Conservation (phyloP, 2,888 invertebrate genomes). For the Alviniconcha strummeri region DNA sequence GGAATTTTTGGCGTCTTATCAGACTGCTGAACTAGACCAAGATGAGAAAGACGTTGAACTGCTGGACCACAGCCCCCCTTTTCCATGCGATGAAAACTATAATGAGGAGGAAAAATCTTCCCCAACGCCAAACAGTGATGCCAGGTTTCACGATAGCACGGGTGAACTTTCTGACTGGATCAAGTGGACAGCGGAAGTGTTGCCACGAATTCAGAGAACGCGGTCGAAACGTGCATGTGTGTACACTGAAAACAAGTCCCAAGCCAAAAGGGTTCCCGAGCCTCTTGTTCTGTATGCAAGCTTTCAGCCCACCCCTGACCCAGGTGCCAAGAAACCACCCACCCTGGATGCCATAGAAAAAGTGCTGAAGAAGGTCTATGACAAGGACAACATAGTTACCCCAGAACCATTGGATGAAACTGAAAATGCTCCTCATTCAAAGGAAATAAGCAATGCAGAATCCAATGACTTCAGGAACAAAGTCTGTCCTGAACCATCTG, state of each 20-base stretch:
- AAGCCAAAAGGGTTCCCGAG: slow-evolving; percentile 30
- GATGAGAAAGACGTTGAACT: slow-evolving; percentile 10
- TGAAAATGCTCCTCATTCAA: not conserved
- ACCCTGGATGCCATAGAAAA: slow-evolving; percentile 33
- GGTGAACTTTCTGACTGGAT: slow-evolving; percentile 20
- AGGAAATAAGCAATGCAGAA: not conserved
- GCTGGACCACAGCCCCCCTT: slow-evolving; percentile 7
- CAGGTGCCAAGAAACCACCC: slow-evolving; percentile 22
- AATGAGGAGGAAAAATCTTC: not conserved
- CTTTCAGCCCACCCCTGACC: slow-evolving; percentile 26
- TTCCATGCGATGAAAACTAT: not conserved
- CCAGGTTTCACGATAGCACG: not conserved
- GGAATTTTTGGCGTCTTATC: slow-evolving; percentile 29
- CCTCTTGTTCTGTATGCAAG: slow-evolving; percentile 37
- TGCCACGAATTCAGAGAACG: slow-evolving; percentile 26
- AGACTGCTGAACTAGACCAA: not conserved
- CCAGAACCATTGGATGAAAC: not conserved
- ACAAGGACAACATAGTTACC: not conserved
- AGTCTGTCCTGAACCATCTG: too few relatives aligned
- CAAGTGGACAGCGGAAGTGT: slow-evolving; percentile 21
- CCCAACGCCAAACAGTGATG: not conserved
- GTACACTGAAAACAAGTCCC: slow-evolving; percentile 1
- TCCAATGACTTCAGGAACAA: not conserved
- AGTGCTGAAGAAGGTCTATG: slow-evolving; percentile 35
- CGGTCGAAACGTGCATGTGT: slow-evolving; percentile 13